These are phyloP conservation scores for Dipus sagitta DNA, from an alignment of 2,797 vertebrate species.

Conservation along the genomic window DNA sequence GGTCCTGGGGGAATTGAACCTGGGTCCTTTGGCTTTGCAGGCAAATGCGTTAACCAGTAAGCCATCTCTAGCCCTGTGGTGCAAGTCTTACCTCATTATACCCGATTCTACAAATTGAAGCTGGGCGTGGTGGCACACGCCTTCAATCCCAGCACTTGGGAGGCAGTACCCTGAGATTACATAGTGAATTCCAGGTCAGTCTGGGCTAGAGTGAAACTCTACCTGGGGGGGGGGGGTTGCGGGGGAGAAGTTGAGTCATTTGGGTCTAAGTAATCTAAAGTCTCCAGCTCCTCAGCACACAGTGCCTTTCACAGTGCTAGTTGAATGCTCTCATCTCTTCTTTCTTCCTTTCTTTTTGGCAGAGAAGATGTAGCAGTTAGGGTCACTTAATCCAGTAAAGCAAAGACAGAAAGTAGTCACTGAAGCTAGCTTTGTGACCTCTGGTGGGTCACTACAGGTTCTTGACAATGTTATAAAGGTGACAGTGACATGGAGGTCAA, in stretches of 20 bases:
- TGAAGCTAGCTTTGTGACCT: not conserved
- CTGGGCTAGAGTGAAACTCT: no score
- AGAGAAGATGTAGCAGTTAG: no score
- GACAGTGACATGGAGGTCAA: not conserved
- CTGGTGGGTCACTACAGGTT: not conserved
- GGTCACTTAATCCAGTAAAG: not conserved
- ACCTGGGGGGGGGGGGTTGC: no score
- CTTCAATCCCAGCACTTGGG: no score
- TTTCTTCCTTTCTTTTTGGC: not conserved
- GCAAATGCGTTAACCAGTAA: no score
- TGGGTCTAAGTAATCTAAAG: not conserved
- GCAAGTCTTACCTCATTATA: not conserved
- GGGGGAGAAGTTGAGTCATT: not conserved
- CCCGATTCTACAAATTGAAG: not conserved
- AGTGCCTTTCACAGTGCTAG: not conserved
- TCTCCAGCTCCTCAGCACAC: not conserved
- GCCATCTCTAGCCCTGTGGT: not conserved
- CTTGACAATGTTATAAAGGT: not conserved
- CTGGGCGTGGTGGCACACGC: no score
- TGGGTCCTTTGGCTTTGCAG: no score
- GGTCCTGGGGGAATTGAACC: no score
- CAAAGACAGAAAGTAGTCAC: not conserved
- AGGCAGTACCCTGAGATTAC: no score
- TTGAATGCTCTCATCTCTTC: not conserved
- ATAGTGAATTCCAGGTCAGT: no score